Conservation (phyloP, 2,113 vertebrate species). For the Tetraodon nigroviridis region DNA sequence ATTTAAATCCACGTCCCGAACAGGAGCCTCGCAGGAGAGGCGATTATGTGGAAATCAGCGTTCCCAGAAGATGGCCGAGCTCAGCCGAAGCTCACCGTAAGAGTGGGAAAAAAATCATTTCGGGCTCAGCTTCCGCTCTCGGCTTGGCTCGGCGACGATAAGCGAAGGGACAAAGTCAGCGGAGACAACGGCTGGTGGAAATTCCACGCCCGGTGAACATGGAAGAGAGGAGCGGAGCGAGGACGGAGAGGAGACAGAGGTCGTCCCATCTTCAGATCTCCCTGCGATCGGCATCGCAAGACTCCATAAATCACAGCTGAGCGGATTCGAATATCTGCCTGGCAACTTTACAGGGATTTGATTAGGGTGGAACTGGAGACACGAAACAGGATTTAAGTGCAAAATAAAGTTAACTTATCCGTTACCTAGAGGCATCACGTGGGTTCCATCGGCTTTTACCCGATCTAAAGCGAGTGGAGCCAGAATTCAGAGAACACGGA, state of each 20-base stretch:
- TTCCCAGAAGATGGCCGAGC: too few species aligned
- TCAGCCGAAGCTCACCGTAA: constrained; percentile 12
- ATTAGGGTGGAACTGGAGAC: neutral
- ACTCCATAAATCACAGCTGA: too few species aligned
- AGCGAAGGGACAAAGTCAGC: neutral
- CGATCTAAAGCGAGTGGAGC: too few species aligned
- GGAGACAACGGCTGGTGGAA: neutral
- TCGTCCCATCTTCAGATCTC: too few species aligned
- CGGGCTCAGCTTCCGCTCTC: constrained; percentile 9
- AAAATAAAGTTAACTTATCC: neutral
- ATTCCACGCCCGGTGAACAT: too few species aligned
- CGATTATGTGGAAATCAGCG: neutral
- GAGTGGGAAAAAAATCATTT: constrained; percentile 9
- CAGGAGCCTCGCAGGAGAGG: neutral
- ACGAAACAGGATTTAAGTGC: neutral
- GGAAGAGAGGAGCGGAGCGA: too few species aligned
- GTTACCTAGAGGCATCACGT: too few species aligned
- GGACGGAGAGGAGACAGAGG: too few species aligned
- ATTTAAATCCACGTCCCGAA: neutral
- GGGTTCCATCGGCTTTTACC: too few species aligned
- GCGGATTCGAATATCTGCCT: too few species aligned
- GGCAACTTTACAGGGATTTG: neutral
- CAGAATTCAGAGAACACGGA: constrained; percentile 1
- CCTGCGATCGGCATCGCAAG: too few species aligned
- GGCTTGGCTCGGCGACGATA: neutral